Conservation (phyloP, 53 echinoderm and acorn worm genomes). For the Stichopus horrens region DNA sequence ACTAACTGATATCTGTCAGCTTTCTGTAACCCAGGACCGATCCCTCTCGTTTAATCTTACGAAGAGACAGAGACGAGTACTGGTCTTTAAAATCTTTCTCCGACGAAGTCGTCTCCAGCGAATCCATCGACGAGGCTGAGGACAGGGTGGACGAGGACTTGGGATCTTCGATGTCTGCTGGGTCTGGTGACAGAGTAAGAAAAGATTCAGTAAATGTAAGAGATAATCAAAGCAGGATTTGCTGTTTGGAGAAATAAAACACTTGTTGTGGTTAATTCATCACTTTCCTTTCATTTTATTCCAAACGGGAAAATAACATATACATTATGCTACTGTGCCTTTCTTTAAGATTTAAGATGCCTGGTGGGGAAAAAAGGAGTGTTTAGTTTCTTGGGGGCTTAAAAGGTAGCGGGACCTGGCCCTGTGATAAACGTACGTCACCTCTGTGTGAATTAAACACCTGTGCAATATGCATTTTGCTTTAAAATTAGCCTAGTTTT, state of each 20-base stretch:
- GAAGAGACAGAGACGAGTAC: conserved; percentile 57
- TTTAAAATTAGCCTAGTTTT: too few relatives aligned
- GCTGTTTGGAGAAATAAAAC: neutral
- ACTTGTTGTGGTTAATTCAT: too few relatives aligned
- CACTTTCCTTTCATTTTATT: too few relatives aligned
- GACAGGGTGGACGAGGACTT: neutral
- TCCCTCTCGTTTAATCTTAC: conserved; percentile 67
- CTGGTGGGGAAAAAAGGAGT: too few relatives aligned
- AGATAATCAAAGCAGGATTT: neutral
- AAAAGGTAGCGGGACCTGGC: too few relatives aligned
- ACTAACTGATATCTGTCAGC: conserved; percentile 60
- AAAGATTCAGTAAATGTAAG: neutral
- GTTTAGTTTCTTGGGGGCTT: too few relatives aligned
- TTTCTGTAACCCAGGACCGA: conserved; percentile 80
- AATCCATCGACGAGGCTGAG: conserved; percentile 49
- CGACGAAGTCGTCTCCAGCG: conserved; percentile 76
- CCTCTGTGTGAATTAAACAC: too few relatives aligned
- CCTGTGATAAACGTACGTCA: too few relatives aligned
- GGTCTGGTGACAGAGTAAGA: neutral
- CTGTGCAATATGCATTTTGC: too few relatives aligned
- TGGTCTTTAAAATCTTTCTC: conserved; percentile 81
- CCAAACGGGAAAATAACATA: too few relatives aligned
- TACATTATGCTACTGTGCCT: too few relatives aligned
- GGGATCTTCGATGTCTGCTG: neutral
- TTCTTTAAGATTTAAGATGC: too few relatives aligned